phyloP scores from a whole-genome alignment of 2,888 invertebrate species.

The Pachydiplax longipennis region DNA sequence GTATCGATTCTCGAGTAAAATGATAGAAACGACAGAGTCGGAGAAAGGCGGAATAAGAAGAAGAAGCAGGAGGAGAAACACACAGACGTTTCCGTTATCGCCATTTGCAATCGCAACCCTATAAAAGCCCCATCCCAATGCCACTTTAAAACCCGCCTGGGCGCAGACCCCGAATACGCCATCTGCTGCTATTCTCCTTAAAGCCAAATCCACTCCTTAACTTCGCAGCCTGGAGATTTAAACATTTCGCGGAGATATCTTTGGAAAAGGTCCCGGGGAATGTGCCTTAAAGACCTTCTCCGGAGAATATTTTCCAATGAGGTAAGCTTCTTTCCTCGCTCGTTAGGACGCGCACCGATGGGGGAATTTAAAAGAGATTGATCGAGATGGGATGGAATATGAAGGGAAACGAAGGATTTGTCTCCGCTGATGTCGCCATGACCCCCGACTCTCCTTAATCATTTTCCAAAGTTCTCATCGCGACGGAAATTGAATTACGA shows the following conservation, averaged over 20 bases:
- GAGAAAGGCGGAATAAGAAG: background rate
- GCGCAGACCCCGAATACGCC: background rate
- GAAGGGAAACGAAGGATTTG: background rate
- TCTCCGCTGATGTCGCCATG: background rate
- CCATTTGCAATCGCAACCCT: background rate
- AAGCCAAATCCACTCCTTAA: slow-evolving; percentile 1
- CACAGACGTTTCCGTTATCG: background rate
- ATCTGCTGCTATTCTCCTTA: background rate
- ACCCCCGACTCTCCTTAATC: background rate
- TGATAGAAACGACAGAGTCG: background rate
- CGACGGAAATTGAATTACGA: no score
- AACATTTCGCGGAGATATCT: slow-evolving; percentile 1
- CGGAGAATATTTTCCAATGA: background rate
- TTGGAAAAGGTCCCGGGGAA: background rate
- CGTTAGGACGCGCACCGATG: background rate
- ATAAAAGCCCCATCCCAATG: background rate
- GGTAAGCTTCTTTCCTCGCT: background rate
- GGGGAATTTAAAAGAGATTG: background rate
- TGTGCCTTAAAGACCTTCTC: background rate
- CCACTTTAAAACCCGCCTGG: background rate
- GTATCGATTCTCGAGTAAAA: background rate
- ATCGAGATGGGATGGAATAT: background rate
- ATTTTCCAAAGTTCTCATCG: no score
- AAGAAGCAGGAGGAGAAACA: background rate
- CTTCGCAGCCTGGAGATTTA: background rate